Evolutionary conservation across 2,113 vertebrate genomes (phyloP).

Genomic region (Semnornis frantzii): DNA sequence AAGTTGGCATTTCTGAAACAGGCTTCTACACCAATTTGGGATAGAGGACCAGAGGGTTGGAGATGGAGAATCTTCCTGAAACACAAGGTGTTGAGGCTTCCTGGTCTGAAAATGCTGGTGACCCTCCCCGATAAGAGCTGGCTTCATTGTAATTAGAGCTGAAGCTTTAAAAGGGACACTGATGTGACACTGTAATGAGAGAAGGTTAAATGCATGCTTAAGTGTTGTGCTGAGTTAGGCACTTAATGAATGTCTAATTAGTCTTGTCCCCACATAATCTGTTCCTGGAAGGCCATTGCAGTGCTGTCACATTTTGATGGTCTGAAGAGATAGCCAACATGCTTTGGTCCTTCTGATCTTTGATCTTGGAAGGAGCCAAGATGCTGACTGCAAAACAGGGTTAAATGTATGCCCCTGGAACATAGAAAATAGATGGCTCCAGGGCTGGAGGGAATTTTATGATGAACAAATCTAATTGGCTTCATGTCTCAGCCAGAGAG

Average conservation of each 20-base stretch:
- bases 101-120: neutral
- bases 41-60: neutral
- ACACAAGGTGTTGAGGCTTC: accelerated
- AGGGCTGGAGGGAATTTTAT: neutral
- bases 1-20: neutral
- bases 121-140: neutral
- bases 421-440: neutral
- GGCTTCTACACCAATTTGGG: accelerated
- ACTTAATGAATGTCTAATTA: slow-evolving; percentile 44
- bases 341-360: neutral
- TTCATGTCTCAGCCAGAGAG: neutral
- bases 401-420: neutral
- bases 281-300: neutral
- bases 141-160: neutral
- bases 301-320: neutral
- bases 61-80: neutral
- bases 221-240: slow-evolving; percentile 49
- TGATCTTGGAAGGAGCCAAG: neutral
- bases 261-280: neutral
- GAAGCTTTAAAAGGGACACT: neutral
- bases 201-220: slow-evolving; percentile 40
- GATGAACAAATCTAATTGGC: neutral
- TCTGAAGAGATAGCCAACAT: neutral
- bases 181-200: slow-evolving; percentile 33
- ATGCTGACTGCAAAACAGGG: neutral